Percentiles rank a stretch among this genome's conserved stretches.
Evolutionary conservation across 2,797 vertebrate species (phyloP).

Genomic region (Dendrocincla fuliginosa): DNA sequence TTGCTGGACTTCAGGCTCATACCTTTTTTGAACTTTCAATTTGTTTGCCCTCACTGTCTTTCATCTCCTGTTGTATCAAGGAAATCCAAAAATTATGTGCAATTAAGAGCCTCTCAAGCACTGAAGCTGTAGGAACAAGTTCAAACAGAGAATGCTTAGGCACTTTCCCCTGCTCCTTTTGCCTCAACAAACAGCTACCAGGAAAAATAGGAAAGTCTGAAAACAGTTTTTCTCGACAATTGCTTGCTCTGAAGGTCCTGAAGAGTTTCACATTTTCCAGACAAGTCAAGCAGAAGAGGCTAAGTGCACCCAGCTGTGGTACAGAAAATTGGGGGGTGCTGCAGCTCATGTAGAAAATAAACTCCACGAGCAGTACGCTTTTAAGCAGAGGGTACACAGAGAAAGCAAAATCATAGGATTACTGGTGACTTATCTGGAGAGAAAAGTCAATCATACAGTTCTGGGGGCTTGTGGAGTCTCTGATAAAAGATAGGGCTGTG

Average conservation of each 20-base stretch:
- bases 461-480: conserved; percentile 6
- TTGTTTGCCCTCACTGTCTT: not conserved
- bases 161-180: not conserved
- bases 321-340: conserved; percentile 20
- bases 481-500: not conserved
- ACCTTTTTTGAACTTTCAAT: not conserved
- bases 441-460: conserved; percentile 25
- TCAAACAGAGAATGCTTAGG: not conserved
- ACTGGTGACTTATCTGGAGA: not conserved
- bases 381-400: not conserved
- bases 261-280: conserved; percentile 23
- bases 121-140: not conserved
- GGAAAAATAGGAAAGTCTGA: not conserved
- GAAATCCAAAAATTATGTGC: not conserved
- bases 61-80: not conserved
- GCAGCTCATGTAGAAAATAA: conserved; percentile 10
- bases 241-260: conserved; percentile 19
- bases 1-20: not conserved
- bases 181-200: not conserved
- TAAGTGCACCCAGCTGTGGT: conserved; percentile 27
- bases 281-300: conserved; percentile 32
- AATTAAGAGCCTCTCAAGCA: not conserved
- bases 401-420: conserved; percentile 36
- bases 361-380: not conserved
- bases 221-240: conserved; percentile 10